Evolutionary conservation across 2,797 vertebrate species (phyloP).

Genomic region (Babyrousa celebensis): DNA sequence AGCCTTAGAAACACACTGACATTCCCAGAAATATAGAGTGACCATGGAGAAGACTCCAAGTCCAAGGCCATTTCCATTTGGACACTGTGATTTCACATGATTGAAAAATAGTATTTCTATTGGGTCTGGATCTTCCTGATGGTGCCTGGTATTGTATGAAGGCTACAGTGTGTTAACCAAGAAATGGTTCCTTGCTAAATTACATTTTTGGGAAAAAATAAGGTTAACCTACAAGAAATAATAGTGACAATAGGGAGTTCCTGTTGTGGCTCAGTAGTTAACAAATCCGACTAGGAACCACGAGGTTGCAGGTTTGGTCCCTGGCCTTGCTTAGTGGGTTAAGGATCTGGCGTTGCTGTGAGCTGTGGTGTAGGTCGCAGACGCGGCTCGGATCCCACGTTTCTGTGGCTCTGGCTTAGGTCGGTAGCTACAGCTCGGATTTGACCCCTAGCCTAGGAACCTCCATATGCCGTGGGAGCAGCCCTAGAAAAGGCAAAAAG

Average conservation of each 20-base stretch:
- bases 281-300: no score
- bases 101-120: neutral
- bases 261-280: no score
- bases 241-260: neutral
- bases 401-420: no score
- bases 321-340: no score
- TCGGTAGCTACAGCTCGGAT: no score
- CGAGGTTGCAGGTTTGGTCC: no score
- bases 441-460: no score
- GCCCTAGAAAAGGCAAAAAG: no score
- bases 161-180: neutral
- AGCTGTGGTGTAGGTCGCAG: no score
- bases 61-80: neutral
- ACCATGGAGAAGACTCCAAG: neutral
- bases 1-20: neutral
- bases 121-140: neutral
- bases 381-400: no score
- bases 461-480: no score
- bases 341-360: no score
- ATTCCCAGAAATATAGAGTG: neutral
- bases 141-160: neutral
- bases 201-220: neutral
- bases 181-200: neutral
- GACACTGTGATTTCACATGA: neutral
- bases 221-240: neutral